A percentile compares a stretch with the other conserved stretches of the same genome.
Conservation (phyloP, 2,888 invertebrate genomes). For the Thera britannica region DNA sequence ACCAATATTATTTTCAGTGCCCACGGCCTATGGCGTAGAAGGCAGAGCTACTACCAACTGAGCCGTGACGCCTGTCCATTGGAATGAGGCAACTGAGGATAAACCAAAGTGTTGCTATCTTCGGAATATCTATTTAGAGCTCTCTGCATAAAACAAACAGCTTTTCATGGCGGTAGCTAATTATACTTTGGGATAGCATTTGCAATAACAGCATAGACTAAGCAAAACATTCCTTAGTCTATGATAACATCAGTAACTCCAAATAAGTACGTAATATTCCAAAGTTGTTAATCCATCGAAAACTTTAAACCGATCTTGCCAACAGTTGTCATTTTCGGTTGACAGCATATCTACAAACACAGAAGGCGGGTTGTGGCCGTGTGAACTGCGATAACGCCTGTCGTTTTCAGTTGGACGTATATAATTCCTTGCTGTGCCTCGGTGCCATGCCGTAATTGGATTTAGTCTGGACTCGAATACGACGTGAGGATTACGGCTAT, state of each 20-base stretch:
- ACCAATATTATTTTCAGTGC: no score
- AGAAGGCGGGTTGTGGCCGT: conserved; percentile 17
- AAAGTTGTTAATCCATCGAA: conserved; percentile 21
- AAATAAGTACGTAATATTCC: background rate
- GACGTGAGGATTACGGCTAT: conserved; percentile 71
- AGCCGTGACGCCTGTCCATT: no score
- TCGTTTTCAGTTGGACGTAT: conserved; percentile 39
- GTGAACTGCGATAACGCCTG: conserved; percentile 33
- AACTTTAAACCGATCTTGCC: conserved; percentile 23
- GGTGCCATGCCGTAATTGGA: conserved; percentile 69
- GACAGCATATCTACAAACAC: conserved; percentile 24
- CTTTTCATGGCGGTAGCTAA: background rate
- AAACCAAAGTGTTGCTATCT: no score
- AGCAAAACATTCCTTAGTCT: no score
- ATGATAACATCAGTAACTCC: no score
- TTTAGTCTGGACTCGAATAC: conserved; percentile 77
- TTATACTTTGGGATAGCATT: background rate
- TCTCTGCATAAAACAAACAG: no score
- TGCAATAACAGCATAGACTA: background rate
- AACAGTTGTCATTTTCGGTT: conserved; percentile 20
- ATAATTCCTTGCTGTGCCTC: conserved; percentile 48
- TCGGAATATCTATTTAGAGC: no score
- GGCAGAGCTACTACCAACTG: no score
- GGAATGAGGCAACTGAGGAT: no score
- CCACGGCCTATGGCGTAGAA: no score